Base-by-base conservation (phyloP, 2,888 invertebrate genomes). In the Cybosia mesomella region DNA sequence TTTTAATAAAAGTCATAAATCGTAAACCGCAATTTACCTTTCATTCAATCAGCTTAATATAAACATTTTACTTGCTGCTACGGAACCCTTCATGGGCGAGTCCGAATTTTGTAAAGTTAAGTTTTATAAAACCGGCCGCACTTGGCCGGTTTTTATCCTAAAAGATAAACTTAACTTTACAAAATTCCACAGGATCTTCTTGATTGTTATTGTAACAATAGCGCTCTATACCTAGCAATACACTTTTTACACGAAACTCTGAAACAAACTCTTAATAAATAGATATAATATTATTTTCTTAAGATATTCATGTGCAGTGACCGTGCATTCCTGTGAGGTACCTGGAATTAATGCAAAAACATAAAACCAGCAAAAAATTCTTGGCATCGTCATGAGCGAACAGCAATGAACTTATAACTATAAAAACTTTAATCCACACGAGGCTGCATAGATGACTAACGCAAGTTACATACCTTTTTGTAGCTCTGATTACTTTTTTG, bases 321-420 rank as follows among this genome's bases (percentile, higher is more conserved):
- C 63, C 36, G 24, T 34, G 34, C 63, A 63, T 53, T 62, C 28
- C 21, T 58, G 13, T 28, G 58, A n/a, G n/a, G n/a, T 65, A 58
- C 39, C 28, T 36, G 34, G 53, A 62, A 24, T 62, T 53, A 53
- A 34, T 43, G 39, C 21, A 15, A 21, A 34, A 21, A 54, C 21
- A 34, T 54, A 22, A 34, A 28, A 18, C 13, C 1, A 32, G 49
- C 32, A 62, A 62, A 62, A 49, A 53, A 28, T 13, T 24, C n/a
- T 62, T 21, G 11, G n/a, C 13, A 32, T 62, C 28, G 32, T 53
- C 32, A 28, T 62, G 10, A 62, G 21, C 49, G 21, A 53, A 21
- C 21, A 18, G 49, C 49, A 28, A 32, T 61, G 22, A 1, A 61
- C 21, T 34, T 7, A 32, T 32, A n/a, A 15, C 8, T 22, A 39